Base-by-base conservation (phyloP, 1,140 invertebrate species). In the Trichonephila inaurata region DNA sequence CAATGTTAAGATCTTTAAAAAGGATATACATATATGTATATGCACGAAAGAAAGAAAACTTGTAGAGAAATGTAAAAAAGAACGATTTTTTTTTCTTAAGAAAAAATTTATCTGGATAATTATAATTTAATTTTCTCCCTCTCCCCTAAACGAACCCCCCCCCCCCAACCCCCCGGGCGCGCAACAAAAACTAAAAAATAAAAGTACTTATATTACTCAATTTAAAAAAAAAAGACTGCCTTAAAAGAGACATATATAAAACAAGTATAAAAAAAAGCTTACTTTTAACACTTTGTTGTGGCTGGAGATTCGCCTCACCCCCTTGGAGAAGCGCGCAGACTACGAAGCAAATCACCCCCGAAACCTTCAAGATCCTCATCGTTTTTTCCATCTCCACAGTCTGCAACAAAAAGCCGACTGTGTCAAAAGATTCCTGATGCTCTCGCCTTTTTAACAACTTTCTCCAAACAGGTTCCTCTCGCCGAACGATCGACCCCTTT, bases 401-500 rank as follows among this genome's bases (percentile, higher is more conserved):
- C 82, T 40, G 33, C 44, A 18, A 44, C 44, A 44, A 51, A 51
- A 51, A 51, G 51, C 51, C 60, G 85, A 60, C 51, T 87, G 85
- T 61, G 10, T 51, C 62, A 58, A 61, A 44, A 62, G 61, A 64
- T 64, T 87, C 28, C 85, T 77, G 85, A 62, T 28, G 24, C 60
- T 40, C 60, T 33, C 60, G 16, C 51, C 85, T 87, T 87, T 87
- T 87, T 62, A 87, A 58, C 82, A 87, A 87, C 85, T 87, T 87
- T 87, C 85, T 40, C 85, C 85, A 87, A 87, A 87, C 85, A 87
- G 85, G 85, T 87, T 87, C 61, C 58, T 51, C 51, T 51, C 61
- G 60, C 28, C 85, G 10, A 51, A 51, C 51, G 51, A 51, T 51
- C 51, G 85, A 87, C 85, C 85, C 85, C 85, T 64, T 87, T 87